Conservation (phyloP, 2,113 vertebrate genomes). For the Trogon surrucura region DNA sequence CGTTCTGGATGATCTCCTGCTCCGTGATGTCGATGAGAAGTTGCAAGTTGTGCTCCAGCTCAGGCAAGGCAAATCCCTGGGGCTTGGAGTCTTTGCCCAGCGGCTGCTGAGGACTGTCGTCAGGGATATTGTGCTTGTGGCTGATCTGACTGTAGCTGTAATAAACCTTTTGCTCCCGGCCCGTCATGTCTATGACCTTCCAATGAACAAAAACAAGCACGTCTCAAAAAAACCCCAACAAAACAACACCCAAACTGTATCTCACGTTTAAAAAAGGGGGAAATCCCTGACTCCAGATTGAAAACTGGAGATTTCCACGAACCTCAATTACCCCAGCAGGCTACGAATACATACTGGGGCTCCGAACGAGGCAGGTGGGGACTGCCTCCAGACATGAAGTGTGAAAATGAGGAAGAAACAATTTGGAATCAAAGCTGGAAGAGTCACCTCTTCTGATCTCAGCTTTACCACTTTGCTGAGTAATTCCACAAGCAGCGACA, state of each 20-base stretch:
- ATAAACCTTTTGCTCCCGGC: conserved; percentile 95
- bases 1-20: conserved; percentile 97
- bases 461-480: neutral
- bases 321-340: neutral
- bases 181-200: conserved; percentile 98
- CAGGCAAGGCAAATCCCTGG: conserved; percentile 87
- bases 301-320: neutral
- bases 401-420: fast-evolving
- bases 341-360: neutral
- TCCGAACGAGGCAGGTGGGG: neutral
- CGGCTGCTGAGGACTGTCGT: conserved; percentile 79
- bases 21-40: conserved; percentile 96
- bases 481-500: neutral
- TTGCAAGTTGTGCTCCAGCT: conserved; percentile 97
- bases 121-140: conserved; percentile 93
- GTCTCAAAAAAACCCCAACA: neutral
- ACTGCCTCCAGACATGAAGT: neutral
- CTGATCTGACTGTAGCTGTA: conserved; percentile 98
- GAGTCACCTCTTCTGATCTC: neutral
- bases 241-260: fast-evolving
- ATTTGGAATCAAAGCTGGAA: neutral
- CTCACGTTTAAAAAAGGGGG: neutral
- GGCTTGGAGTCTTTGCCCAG: conserved; percentile 83
- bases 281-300: neutral
- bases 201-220: neutral